These are phyloP conservation scores for Drosophila truncata DNA, from an alignment of 1,140 invertebrate species.

Conservation along the genomic window DNA sequence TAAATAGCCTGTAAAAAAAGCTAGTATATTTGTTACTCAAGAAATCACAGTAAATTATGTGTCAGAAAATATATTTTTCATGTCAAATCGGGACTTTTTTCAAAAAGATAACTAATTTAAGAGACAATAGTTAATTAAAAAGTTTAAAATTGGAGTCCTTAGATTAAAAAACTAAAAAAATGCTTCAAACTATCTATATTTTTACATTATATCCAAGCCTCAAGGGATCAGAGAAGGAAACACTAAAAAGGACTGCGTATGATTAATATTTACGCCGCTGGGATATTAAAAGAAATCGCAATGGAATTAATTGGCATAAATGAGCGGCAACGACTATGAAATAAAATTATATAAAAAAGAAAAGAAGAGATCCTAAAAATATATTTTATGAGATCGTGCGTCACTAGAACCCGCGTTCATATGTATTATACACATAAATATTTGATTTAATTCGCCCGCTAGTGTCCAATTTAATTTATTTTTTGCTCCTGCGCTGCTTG, in stretches of 20 bases:
- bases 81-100: neutral
- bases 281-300: slow-evolving; percentile 60
- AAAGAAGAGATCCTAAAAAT: slow-evolving; percentile 50
- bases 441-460: slow-evolving; percentile 52
- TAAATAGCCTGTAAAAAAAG: neutral
- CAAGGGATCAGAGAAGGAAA: too few species aligned
- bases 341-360: slow-evolving; percentile 53
- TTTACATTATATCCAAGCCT: neutral
- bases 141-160: neutral
- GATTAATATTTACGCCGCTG: slow-evolving; percentile 36
- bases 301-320: slow-evolving; percentile 74
- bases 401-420: slow-evolving; percentile 46
- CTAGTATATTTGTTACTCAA: neutral
- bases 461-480: slow-evolving; percentile 42
- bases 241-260: slow-evolving; percentile 35
- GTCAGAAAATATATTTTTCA: neutral
- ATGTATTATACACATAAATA: slow-evolving; percentile 37
- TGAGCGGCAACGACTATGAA: slow-evolving; percentile 45
- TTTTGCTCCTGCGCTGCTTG: slow-evolving; percentile 15
- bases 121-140: neutral
- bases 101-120: neutral
- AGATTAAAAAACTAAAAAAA: neutral
- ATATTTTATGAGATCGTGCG: slow-evolving; percentile 64
- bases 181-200: too few species aligned
- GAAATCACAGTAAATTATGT: neutral